phyloP scores from a whole-genome alignment of 2,888 invertebrate genomes.

The Cryptops parisi region DNA sequence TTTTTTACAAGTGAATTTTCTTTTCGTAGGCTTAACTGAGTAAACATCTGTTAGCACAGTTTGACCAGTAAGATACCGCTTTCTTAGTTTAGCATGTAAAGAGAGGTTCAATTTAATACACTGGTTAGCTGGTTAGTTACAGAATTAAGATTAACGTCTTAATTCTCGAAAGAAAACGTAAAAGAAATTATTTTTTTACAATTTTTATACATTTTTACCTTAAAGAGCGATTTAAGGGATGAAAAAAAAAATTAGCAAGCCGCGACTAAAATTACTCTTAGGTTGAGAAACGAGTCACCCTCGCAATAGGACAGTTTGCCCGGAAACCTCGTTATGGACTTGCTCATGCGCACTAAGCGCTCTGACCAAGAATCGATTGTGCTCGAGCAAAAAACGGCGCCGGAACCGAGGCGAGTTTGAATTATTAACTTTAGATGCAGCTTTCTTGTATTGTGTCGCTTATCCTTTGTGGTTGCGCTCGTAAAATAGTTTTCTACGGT shows the following conservation, averaged over 20 bases:
- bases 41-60: too few relatives aligned
- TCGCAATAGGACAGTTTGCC: slow-evolving; percentile 10
- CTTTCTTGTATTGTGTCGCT: slow-evolving; percentile 5
- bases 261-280: neutral
- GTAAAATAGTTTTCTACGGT: neutral
- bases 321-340: slow-evolving; percentile 11
- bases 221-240: neutral
- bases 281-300: neutral
- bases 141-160: too few relatives aligned
- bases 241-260: neutral
- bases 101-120: too few relatives aligned
- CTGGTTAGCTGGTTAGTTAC: too few relatives aligned
- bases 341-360: slow-evolving; percentile 9
- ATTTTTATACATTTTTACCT: too few relatives aligned
- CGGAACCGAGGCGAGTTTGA: neutral
- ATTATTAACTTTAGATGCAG: slow-evolving; percentile 10
- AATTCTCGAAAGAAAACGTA: too few relatives aligned
- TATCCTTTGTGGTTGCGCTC: neutral
- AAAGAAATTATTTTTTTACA: too few relatives aligned
- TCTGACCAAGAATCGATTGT: neutral
- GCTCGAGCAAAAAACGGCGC: neutral
- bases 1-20: too few relatives aligned
- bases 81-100: too few relatives aligned
- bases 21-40: too few relatives aligned
- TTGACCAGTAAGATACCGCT: too few relatives aligned